Conservation (phyloP, 2,888 invertebrate species). For the Lydus trimaculatus region DNA sequence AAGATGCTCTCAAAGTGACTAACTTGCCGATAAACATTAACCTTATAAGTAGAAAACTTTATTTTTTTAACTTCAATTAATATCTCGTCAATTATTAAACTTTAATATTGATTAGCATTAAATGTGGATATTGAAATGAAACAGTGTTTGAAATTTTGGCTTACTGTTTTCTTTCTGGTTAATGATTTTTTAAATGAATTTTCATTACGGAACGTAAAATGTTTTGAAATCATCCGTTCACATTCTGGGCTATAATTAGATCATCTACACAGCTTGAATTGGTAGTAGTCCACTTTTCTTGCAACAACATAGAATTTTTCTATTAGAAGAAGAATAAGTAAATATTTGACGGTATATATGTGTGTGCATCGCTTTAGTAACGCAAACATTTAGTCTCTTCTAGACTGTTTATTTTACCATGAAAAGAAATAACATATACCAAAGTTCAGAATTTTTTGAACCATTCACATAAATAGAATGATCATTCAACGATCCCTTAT, state of each 20-base stretch:
- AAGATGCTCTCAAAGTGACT: too few relatives aligned
- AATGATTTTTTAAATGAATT: constrained; percentile 20
- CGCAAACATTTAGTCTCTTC: constrained; percentile 54
- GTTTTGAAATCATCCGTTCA: constrained; percentile 11
- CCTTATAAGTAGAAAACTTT: background rate
- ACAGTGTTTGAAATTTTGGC: background rate
- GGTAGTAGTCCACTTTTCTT: constrained; percentile 49
- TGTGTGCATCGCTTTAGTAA: constrained; percentile 54
- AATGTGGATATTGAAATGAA: background rate
- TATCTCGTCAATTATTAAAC: background rate
- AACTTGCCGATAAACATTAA: background rate
- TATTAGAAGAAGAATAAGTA: constrained; percentile 60
- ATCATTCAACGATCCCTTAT: constrained; percentile 16
- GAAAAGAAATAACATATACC: constrained; percentile 44
- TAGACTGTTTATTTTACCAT: constrained; percentile 46
- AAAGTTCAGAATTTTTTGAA: constrained; percentile 6
- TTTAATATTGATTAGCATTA: constrained; percentile 1
- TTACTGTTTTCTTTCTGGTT: background rate
- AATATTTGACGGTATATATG: constrained; percentile 50
- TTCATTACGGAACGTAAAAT: constrained; percentile 19
- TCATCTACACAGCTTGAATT: constrained; percentile 32
- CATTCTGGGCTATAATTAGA: constrained; percentile 28
- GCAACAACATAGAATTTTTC: constrained; percentile 56
- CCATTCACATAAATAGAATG: constrained; percentile 10
- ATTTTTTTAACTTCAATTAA: background rate